Conservation (phyloP, 2,888 invertebrate genomes). For the Seladonia tumulorum region DNA sequence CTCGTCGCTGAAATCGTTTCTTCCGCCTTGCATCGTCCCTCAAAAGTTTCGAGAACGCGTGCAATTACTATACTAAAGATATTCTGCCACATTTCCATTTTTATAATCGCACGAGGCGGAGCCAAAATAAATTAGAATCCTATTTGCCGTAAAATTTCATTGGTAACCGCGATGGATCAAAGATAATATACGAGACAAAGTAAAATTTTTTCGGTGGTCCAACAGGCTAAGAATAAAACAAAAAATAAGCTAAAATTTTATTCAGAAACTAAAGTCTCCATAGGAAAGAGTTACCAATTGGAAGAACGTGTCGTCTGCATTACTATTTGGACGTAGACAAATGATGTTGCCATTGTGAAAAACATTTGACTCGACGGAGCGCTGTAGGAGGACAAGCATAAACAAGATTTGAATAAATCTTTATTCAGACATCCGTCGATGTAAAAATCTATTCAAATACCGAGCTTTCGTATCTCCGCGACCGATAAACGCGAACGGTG, state of each 20-base stretch:
- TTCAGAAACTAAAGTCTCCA: not conserved
- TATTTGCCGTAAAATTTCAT: not conserved
- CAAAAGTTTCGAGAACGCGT: slow-evolving; percentile 1
- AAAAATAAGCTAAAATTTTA: not conserved
- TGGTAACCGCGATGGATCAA: not conserved
- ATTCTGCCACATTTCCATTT: not conserved
- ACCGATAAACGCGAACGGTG: slow-evolving; percentile 3
- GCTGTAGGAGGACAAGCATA: not conserved
- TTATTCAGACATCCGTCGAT: not conserved
- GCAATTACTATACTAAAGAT: not conserved
- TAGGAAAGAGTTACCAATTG: not conserved
- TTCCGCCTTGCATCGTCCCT: not conserved
- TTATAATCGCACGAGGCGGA: not conserved
- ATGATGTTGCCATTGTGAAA: not conserved
- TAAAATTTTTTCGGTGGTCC: not conserved
- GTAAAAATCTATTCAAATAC: not conserved
- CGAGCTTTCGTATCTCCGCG: not conserved
- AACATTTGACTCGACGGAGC: not conserved
- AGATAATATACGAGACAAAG: too few species aligned
- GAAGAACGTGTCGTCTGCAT: not conserved
- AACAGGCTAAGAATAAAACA: too few species aligned
- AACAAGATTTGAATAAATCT: slow-evolving; percentile 2
- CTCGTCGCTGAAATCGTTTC: slow-evolving; percentile 14
- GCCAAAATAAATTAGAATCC: not conserved
- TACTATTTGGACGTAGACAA: not conserved